A percentile compares a stretch with the other conserved stretches of the same genome.
Evolutionary conservation across 2,797 vertebrate species (phyloP).

Genomic region (Gorsachius magnificus): DNA sequence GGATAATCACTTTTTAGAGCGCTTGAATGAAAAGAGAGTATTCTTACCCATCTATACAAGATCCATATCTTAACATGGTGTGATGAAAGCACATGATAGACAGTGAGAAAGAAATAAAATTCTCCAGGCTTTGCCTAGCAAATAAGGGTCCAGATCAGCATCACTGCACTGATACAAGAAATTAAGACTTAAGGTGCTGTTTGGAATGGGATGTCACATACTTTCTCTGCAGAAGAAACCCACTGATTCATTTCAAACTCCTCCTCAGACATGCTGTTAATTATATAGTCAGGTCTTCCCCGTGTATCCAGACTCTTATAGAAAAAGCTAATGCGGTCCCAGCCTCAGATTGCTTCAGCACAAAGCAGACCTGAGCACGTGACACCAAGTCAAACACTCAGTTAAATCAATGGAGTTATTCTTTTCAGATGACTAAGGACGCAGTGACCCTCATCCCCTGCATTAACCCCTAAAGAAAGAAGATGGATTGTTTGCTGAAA

Average conservation of each 20-base stretch:
- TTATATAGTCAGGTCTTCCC: background rate
- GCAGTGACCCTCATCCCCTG: background rate
- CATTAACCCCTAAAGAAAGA: background rate
- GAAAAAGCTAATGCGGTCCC: background rate
- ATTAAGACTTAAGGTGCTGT: background rate
- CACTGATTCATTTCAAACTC: background rate
- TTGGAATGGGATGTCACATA: background rate
- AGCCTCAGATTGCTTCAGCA: background rate
- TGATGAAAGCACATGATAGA: background rate
- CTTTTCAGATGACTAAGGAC: background rate
- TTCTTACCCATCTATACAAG: background rate
- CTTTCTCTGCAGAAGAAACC: background rate
- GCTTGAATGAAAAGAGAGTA: background rate
- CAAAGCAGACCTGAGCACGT: background rate
- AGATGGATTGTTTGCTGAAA: background rate
- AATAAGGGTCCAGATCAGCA: background rate
- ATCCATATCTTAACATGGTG: background rate
- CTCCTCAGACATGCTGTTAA: background rate
- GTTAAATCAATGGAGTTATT: background rate
- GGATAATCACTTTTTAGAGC: background rate
- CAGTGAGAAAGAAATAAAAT: background rate
- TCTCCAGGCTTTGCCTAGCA: background rate
- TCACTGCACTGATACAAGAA: background rate
- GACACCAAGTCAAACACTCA: background rate
- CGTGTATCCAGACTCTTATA: background rate